Evolutionary conservation across 92 coral and sea anemone genomes (phyloP), one percentile per base, ranked within the genome.

Genomic region (Porites rus): DNA sequence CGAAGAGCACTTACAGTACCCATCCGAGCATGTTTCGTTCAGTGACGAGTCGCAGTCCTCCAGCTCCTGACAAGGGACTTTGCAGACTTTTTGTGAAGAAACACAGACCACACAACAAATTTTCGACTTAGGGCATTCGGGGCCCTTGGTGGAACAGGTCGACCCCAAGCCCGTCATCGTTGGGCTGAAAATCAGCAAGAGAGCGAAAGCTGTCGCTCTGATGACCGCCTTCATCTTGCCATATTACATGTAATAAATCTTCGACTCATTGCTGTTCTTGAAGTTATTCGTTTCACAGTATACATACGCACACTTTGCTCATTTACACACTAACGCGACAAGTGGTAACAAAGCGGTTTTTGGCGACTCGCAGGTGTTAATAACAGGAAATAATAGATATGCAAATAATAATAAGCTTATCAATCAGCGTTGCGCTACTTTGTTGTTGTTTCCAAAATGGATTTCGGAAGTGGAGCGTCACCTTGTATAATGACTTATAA

Each of bases 271-370:
- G 72, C 67, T 12, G 65, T 53, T 28, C 77, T 64, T 70, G 70
- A 63, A 73, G 74, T 83, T 74, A 83, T 83, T 46, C 80, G 64
- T 60, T 20, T 74, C 74, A 8, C 16, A 28, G 87, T 62, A 83
- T 73, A 83, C 73, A 73, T 46, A 58, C 51, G 8, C 80, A 22
- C 79, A 14, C 74, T 83, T 62, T 83, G 87, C 87, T 83, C 80
- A 83, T 83, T 83, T 83, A 83, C 87, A 83, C 87, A 83, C 72
- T 51, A 74, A 25, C 80, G 54, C 80, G 87, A 73, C 80, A 83
- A 83, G 87, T 83, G 80, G 86, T 70, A 82, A 82, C 86, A 82
- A 82, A 58, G 80, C 87, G 80, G 73, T 21, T 59, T 73, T 75
- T 38, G 64, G 10, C 87, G n/a, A 4, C 74, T 28, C 73, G 87